phyloP scores from a whole-genome alignment of 2,888 invertebrate genomes.

The Xanthorhoe spadicearia region DNA sequence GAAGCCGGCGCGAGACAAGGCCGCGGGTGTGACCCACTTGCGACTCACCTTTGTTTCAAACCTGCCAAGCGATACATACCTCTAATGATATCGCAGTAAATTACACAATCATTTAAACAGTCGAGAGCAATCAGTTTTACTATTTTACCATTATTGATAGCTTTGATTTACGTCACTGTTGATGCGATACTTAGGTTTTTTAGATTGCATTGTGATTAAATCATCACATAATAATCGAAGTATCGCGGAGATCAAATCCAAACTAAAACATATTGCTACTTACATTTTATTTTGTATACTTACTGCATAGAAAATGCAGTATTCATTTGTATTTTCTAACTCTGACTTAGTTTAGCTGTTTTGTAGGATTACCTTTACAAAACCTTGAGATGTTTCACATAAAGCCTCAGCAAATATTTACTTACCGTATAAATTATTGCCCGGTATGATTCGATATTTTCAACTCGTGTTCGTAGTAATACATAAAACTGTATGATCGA shows the following conservation, averaged over 20 bases:
- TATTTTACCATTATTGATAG: conserved; percentile 13
- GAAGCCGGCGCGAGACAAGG: conserved; percentile 73
- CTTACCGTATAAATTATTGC: not conserved
- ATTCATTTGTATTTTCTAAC: too few species aligned
- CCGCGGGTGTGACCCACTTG: conserved; percentile 73
- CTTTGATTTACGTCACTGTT: conserved; percentile 2
- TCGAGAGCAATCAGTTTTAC: conserved; percentile 14
- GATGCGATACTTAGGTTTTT: not conserved
- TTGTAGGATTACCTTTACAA: not conserved
- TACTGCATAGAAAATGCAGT: too few species aligned
- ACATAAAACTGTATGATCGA: too few species aligned
- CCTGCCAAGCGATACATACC: conserved; percentile 60
- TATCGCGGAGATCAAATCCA: not conserved
- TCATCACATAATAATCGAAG: not conserved
- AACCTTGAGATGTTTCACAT: not conserved
- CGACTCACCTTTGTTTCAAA: conserved; percentile 73
- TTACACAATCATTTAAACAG: conserved; percentile 19
- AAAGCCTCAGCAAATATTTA: not conserved
- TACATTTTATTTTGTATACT: not conserved
- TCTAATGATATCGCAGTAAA: conserved; percentile 47
- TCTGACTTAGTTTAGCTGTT: too few species aligned
- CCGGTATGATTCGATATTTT: not conserved
- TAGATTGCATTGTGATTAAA: not conserved
- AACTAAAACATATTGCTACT: not conserved
- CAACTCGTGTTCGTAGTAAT: not conserved